Evolutionary conservation across 1,140 invertebrate species (phyloP).

Genomic region (Drosophila lacteicornis): DNA sequence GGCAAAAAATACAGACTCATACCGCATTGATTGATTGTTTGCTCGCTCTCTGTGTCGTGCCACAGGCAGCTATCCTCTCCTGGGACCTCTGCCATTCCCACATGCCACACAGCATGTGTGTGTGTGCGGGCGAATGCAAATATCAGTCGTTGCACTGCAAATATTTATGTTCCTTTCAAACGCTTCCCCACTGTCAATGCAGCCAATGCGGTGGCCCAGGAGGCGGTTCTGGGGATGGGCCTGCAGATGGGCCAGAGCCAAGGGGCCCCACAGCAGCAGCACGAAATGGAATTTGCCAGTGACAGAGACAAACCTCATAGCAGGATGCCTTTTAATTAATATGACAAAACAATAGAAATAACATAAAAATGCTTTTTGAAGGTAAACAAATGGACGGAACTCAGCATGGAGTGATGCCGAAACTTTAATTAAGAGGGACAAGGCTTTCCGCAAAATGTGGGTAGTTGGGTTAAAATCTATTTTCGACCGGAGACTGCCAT

Average conservation of each 20-base stretch:
- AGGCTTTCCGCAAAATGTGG: not conserved
- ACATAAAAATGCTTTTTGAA: slow-evolving; percentile 3
- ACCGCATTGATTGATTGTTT: slow-evolving; percentile 74
- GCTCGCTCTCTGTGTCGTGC: slow-evolving; percentile 32
- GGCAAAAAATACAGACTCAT: slow-evolving; percentile 56
- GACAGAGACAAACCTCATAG: slow-evolving; percentile 1
- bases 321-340: slow-evolving; percentile 37
- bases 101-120: slow-evolving; percentile 9
- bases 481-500: not conserved
- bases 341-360: slow-evolving; percentile 24
- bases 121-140: slow-evolving; percentile 43
- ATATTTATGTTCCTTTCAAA: slow-evolving; percentile 65
- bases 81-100: slow-evolving; percentile 12
- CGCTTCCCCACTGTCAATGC: slow-evolving; percentile 31
- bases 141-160: slow-evolving; percentile 60
- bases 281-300: slow-evolving; percentile 17
- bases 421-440: slow-evolving; percentile 13
- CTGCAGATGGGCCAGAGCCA: not conserved
- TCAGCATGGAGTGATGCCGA: slow-evolving; percentile 1
- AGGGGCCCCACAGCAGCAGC: not conserved
- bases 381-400: slow-evolving; percentile 6
- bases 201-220: slow-evolving; percentile 11
- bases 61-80: slow-evolving; percentile 28
- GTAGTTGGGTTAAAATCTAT: slow-evolving; percentile 8
- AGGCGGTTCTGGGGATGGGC: not conserved